Percentiles rank a stretch among this genome's conserved stretches.
Conservation (phyloP, 1,140 invertebrate species). For the Zophobas morio region DNA sequence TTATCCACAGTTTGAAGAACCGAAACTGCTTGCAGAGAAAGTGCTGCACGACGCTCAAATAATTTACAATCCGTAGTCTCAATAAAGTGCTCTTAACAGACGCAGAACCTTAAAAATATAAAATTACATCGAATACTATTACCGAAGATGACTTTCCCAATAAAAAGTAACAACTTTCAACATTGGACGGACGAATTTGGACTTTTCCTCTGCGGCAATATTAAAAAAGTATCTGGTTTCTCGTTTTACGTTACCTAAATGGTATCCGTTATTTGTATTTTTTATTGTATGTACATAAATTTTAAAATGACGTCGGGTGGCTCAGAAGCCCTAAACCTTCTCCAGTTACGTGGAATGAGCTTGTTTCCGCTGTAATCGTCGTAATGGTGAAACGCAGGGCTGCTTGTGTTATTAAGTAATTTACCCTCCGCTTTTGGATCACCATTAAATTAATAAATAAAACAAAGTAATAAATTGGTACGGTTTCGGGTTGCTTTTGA, state of each 20-base stretch:
- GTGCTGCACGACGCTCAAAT: too few relatives aligned
- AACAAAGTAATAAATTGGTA: slow-evolving; percentile 24
- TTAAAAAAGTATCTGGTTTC: slow-evolving; percentile 1
- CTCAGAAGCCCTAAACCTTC: slow-evolving; percentile 8
- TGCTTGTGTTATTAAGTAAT: slow-evolving; percentile 3
- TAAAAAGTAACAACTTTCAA: too few relatives aligned
- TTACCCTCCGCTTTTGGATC: slow-evolving; percentile 22
- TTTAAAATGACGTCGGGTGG: slow-evolving; percentile 4
- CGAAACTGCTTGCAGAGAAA: too few relatives aligned
- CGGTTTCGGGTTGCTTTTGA: slow-evolving; percentile 1
- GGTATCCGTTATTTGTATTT: neutral
- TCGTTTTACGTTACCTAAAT: slow-evolving; percentile 3
- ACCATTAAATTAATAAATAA: slow-evolving; percentile 23
- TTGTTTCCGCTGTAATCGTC: neutral
- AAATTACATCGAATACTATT: too few relatives aligned
- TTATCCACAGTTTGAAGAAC: too few relatives aligned
- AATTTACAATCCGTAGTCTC: too few relatives aligned
- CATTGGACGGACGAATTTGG: too few relatives aligned
- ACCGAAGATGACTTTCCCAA: too few relatives aligned
- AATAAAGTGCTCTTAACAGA: too few relatives aligned
- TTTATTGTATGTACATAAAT: slow-evolving; percentile 15
- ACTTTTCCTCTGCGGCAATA: neutral
- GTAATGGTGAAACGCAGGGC: neutral
- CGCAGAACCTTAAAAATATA: too few relatives aligned
- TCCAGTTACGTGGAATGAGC: neutral